A percentile compares a stretch with the other conserved stretches of the same genome.
Conservation (phyloP, 2,797 vertebrate genomes). For the Dendrocincla fuliginosa region DNA sequence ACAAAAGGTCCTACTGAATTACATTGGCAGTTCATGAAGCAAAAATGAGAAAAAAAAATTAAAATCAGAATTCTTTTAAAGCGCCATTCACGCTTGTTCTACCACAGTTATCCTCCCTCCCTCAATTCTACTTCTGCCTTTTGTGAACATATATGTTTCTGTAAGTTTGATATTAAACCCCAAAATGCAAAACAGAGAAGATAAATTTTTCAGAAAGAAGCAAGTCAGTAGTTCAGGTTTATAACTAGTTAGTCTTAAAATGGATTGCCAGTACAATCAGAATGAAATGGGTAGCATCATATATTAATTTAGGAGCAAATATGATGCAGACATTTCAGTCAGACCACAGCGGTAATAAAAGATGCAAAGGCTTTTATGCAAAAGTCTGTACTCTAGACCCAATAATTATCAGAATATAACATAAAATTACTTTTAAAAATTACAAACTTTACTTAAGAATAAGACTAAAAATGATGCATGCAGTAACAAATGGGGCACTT, state of each 20-base stretch:
- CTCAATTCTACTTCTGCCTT: not conserved
- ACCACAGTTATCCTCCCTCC: not conserved
- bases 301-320: not conserved
- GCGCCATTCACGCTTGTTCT: not conserved
- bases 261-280: not conserved
- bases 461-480: not conserved
- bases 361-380: not conserved
- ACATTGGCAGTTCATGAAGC: not conserved
- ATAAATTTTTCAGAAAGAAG: not conserved
- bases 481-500: not conserved
- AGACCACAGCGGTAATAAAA: not conserved
- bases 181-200: not conserved
- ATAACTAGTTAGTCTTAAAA: not conserved
- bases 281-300: not conserved
- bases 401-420: not conserved
- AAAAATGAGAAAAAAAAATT: not conserved
- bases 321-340: not conserved
- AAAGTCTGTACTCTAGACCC: not conserved
- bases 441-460: not conserved
- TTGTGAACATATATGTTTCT: not conserved
- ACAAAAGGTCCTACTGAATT: not conserved
- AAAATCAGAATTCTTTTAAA: not conserved
- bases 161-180: not conserved
- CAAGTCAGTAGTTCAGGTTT: not conserved
- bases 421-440: not conserved